Conservation (phyloP, 92 coral and sea anemone genomes). For the Actinernus sp. region DNA sequence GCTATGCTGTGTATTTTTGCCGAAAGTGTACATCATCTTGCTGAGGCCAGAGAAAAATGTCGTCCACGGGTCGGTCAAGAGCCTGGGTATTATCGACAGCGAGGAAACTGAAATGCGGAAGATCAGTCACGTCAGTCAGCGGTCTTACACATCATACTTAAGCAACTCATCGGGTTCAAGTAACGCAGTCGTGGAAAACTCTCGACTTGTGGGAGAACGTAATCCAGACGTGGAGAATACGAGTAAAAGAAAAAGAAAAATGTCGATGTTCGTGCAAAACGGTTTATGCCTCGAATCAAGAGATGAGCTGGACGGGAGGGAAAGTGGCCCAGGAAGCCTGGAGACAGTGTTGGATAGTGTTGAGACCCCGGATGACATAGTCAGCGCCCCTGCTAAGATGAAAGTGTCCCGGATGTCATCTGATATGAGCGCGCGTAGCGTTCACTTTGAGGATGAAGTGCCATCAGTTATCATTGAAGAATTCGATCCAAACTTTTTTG, state of each 20-base stretch:
- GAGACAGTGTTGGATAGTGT: slow-evolving; percentile 1
- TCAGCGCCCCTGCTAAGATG: neutral
- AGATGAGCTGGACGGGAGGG: slow-evolving; percentile 11
- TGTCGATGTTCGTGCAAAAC: slow-evolving; percentile 39
- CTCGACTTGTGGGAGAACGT: neutral
- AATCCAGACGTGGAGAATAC: slow-evolving; percentile 2
- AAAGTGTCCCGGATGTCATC: slow-evolving; percentile 50
- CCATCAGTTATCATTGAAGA: slow-evolving; percentile 16
- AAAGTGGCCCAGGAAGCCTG: slow-evolving; percentile 13
- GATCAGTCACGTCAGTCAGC: slow-evolving; percentile 62
- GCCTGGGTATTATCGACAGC: slow-evolving; percentile 55
- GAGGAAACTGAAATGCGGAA: slow-evolving; percentile 38
- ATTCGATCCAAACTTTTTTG: slow-evolving; percentile 26
- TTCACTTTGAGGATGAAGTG: slow-evolving; percentile 72
- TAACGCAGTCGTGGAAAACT: neutral
- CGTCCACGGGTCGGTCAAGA: slow-evolving; percentile 55
- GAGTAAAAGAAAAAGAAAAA: slow-evolving; percentile 19
- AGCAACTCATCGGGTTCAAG: slow-evolving; percentile 43
- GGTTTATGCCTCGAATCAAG: slow-evolving; percentile 17
- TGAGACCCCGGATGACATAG: slow-evolving; percentile 4
- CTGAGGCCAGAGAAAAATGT: slow-evolving; percentile 86
- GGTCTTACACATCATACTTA: slow-evolving; percentile 51
- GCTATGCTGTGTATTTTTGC: slow-evolving; percentile 81
- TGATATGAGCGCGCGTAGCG: slow-evolving; percentile 61
- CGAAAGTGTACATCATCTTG: slow-evolving; percentile 85